Percentiles rank a stretch among this genome's conserved stretches.
phyloP scores from a whole-genome alignment of 2,113 vertebrate genomes.

The Solenodon paradoxus region DNA sequence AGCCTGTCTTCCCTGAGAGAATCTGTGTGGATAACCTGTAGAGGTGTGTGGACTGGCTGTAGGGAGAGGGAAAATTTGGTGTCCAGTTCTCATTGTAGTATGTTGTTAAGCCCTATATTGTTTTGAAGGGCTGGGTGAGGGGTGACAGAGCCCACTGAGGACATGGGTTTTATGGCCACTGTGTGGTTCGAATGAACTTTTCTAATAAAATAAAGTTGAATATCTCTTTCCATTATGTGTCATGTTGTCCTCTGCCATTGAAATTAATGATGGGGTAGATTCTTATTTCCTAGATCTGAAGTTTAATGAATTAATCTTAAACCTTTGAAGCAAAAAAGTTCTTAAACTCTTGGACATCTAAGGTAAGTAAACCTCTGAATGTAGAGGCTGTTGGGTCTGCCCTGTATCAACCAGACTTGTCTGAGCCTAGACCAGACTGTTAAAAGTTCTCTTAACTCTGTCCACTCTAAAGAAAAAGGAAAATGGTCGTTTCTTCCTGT shows the following conservation, averaged over 20 bases:
- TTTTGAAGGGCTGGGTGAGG: neutral
- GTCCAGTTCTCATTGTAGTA: neutral
- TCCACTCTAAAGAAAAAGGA: neutral
- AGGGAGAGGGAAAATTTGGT: neutral
- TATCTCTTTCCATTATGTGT: conserved; percentile 38
- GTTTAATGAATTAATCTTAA: conserved; percentile 27
- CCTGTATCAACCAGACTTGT: neutral
- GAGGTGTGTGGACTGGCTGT: neutral
- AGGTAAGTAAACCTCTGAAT: neutral
- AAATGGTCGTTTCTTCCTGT: neutral
- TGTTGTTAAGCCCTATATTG: neutral
- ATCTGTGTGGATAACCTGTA: neutral
- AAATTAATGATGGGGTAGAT: neutral
- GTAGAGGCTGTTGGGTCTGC: neutral
- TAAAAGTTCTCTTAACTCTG: neutral
- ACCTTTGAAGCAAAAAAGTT: neutral
- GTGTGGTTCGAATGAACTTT: conserved; percentile 68
- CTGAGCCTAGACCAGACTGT: neutral
- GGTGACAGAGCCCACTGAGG: neutral
- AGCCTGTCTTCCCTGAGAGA: neutral
- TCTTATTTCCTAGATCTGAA: neutral
- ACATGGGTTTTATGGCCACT: conserved; percentile 43
- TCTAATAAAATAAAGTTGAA: conserved; percentile 68
- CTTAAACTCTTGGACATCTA: neutral
- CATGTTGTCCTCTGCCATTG: conserved; percentile 11